Evolutionary conservation across 2,113 vertebrate genomes (phyloP), one percentile per base, ranked within the genome.

Genomic region (Heteronetta atricapilla): DNA sequence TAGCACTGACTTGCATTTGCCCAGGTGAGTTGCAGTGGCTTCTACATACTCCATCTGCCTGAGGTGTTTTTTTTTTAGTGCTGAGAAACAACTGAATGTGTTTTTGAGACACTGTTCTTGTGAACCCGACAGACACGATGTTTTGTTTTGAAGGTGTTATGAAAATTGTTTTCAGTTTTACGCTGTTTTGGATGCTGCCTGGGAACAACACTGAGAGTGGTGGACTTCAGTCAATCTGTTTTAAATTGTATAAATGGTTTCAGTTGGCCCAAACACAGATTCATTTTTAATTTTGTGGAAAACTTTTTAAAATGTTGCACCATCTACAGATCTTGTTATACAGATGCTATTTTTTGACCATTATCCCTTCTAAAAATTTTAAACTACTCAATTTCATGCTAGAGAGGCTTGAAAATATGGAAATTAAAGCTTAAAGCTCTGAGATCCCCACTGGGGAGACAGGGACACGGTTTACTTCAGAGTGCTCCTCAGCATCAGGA

Each of bases 401-500:
- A 84, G 73, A 60, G 38, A 92, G 38, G 31, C 82, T 88, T 90
- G 44, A 88, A 95, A 92, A 72, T 91, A 33, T 46, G 64, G 68
- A 50, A 85, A 90, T 94, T 75, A 84, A 93, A 93, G 42, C 67
- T 83, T 81, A 63, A 88, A 86, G 34, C 48, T 68, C 78, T 84
- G 53, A 72, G 38, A 93, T 18, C 44, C 56, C 38, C 86, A n/a
- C 12, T 6, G 31, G 59, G 68, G 40, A 0, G 0, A 21, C 29
- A 72, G 44, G 46, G 33, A 74, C 86, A 13, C 18, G 9, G 16
- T 86, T 91, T 94, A n/a, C 64, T 78, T 80, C 46, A 19, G 55
- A 34, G 56, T 48, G 26, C 9, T 34, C 34, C 19, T 50, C 48
- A 33, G 38, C 1, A 1, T 75, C 77, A 75, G 58, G 66, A 78